phyloP scores from a whole-genome alignment of 1,140 invertebrate genomes.

The Caenorhabditis inopinata region DNA sequence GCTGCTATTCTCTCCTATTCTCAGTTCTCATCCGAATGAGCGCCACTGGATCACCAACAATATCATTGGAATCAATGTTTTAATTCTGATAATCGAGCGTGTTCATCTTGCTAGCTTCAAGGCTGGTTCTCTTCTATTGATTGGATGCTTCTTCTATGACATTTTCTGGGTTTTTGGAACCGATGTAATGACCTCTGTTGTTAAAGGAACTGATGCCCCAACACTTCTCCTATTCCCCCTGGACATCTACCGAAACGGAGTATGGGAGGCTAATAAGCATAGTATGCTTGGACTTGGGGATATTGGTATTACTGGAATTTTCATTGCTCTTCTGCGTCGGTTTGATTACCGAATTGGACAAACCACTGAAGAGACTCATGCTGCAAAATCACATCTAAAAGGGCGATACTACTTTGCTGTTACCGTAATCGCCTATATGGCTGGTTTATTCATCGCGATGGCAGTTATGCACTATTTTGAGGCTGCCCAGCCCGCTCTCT shows the following conservation, averaged over 20 bases:
- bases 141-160: constrained; percentile 95
- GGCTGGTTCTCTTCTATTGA: constrained; percentile 90
- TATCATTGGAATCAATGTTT: constrained; percentile 94
- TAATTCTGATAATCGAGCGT: constrained; percentile 94
- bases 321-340: constrained; percentile 90
- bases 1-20: constrained; percentile 53
- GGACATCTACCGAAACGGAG: constrained; percentile 81
- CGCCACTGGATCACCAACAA: constrained; percentile 97
- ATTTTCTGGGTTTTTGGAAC: constrained; percentile 99
- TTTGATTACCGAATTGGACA: constrained; percentile 85
- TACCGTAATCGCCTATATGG: constrained; percentile 89
- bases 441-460: constrained; percentile 89
- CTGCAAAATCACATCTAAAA: neutral
- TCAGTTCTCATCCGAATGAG: constrained; percentile 59
- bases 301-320: constrained; percentile 98
- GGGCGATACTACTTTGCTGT: constrained; percentile 83
- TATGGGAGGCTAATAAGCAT: constrained; percentile 85
- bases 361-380: neutral
- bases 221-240: constrained; percentile 99
- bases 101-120: constrained; percentile 89
- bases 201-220: constrained; percentile 98
- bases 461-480: constrained; percentile 97
- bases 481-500: constrained; percentile 81
- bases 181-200: constrained; percentile 99
- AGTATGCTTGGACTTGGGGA: constrained; percentile 98